These are phyloP conservation scores for Orgyia antiqua DNA, from an alignment of 2,888 invertebrate genomes.

Conservation along the genomic window DNA sequence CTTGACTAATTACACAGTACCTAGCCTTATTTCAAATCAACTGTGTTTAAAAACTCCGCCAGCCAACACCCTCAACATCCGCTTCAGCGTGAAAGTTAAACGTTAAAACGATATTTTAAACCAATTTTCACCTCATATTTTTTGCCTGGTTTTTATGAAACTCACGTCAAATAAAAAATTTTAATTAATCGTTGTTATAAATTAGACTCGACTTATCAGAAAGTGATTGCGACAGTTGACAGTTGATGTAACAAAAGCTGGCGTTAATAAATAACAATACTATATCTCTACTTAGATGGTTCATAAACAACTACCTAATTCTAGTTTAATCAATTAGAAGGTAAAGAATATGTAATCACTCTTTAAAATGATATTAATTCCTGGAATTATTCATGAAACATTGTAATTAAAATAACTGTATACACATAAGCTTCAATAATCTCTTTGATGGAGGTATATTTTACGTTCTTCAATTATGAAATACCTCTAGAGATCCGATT, in stretches of 20 bases:
- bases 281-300: too few relatives aligned
- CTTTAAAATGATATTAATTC: conserved; percentile 8
- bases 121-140: too few relatives aligned
- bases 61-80: conserved; percentile 26
- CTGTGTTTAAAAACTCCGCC: conserved; percentile 43
- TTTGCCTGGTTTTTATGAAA: too few relatives aligned
- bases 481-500: conserved; percentile 27
- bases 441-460: conserved; percentile 23
- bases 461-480: conserved; percentile 22
- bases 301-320: too few relatives aligned
- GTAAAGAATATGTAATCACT: too few relatives aligned
- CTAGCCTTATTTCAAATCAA: conserved; percentile 54
- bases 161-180: too few relatives aligned
- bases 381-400: conserved; percentile 7
- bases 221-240: too few relatives aligned
- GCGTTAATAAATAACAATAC: too few relatives aligned
- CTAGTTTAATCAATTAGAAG: too few relatives aligned
- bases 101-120: conserved; percentile 15
- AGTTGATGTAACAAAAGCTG: too few relatives aligned
- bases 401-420: conserved; percentile 18
- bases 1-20: conserved; percentile 64
- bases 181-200: too few relatives aligned
- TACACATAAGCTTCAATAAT: conserved; percentile 23
- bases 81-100: conserved; percentile 16
- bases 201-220: too few relatives aligned